phyloP scores from a whole-genome alignment of 2,113 vertebrate genomes.

The Bettongia penicillata region DNA sequence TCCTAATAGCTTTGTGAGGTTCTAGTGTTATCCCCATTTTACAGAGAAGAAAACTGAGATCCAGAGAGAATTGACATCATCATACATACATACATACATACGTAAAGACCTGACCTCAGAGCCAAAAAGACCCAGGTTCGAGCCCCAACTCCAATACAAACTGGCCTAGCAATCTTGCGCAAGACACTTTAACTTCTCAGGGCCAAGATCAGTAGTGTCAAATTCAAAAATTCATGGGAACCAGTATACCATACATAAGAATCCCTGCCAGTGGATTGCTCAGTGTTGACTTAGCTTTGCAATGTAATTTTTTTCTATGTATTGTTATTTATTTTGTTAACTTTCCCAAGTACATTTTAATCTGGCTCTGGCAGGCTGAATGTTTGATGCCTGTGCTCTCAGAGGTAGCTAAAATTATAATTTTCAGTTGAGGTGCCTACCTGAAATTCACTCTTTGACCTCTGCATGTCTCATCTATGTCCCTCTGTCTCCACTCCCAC shows the following conservation, averaged over 20 bases:
- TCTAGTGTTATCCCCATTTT: neutral
- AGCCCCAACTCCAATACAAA: neutral
- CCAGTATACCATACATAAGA: neutral
- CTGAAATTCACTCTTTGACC: neutral
- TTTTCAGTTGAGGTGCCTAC: neutral
- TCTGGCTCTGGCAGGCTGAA: neutral
- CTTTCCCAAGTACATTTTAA: too few species aligned
- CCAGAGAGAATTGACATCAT: neutral
- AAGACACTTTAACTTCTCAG: neutral
- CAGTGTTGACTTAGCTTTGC: too few species aligned
- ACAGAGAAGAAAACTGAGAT: neutral
- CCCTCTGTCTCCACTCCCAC: neutral
- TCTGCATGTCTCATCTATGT: neutral
- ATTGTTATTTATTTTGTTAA: too few species aligned
- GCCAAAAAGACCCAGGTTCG: neutral
- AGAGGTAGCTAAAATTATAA: neutral
- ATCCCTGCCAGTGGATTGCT: neutral
- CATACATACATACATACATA: neutral
- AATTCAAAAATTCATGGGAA: neutral
- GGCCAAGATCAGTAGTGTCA: neutral
- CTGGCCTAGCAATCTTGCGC: neutral
- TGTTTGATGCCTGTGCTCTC: neutral
- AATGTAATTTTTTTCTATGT: too few species aligned
- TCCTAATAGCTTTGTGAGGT: neutral
- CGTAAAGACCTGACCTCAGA: neutral